Evolutionary conservation across 2,113 vertebrate species (phyloP), one percentile per base, ranked within the genome.

Genomic region (Ameiurus melas): DNA sequence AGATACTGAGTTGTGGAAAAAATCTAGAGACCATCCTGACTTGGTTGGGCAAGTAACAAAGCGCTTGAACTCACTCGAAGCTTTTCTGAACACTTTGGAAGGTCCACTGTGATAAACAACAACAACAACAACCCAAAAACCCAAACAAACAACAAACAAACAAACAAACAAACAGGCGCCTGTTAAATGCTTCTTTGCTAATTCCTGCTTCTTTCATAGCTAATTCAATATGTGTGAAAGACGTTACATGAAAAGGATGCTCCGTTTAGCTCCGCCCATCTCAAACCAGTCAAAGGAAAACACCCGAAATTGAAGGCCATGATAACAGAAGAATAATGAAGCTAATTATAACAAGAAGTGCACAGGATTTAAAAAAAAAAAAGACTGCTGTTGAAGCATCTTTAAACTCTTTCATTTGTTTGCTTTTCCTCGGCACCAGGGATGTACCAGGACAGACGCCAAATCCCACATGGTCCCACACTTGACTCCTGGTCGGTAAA

Each of bases 391-490:
- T 19, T 85, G 47, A 83, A 87, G 58, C 20, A 66, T 84, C 66
- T 84, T 77, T 73, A 60, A 89, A 53, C 51, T 33, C 36, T 80
- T 71, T 86, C 83, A 83, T 90, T 79, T 82, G 78, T 83, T 71
- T 83, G 83, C 83, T 75, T 81, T 43, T 85, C 25, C 55, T 77
- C 83, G 84, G 84, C 80, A 83, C 79, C 57, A 81, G 85, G 19
- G 68, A 55, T 33, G 64, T 30, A 51, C 27, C 36, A 33, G 77
- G 66, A 89, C 19, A 58, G 81, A 33, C 9, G 64, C 86, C 85
- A 90, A 87, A 79, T 86, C 64, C 64, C 55, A 33, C 51, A 87
- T 57, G 86, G 79, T 86, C 82, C 86, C n/a, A n/a, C n/a, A n/a
- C 17, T 81, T 13, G 0, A 43, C 36, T n/a, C 68, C 5, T 75